Percentiles rank a stretch among this genome's conserved stretches.
Evolutionary conservation across 2,888 invertebrate species (phyloP).

Genomic region (Atherix ibis): DNA sequence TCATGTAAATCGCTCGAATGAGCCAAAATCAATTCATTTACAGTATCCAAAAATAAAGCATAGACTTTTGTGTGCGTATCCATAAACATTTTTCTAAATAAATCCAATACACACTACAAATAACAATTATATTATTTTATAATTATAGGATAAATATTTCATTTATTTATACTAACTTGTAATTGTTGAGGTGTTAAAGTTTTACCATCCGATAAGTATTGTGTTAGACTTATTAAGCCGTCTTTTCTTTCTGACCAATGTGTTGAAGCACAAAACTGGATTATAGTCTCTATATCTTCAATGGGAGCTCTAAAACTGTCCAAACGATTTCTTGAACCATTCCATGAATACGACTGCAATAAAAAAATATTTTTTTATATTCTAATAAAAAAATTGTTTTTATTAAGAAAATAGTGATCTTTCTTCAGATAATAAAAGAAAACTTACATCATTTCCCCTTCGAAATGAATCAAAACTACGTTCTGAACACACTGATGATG

Average conservation of each 20-base stretch:
- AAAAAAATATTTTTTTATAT: slow-evolving; percentile 7
- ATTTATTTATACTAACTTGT: too few species aligned
- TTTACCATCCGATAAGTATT: slow-evolving; percentile 44
- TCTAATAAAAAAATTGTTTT: too few species aligned
- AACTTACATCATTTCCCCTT: slow-evolving; percentile 63
- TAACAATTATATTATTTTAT: too few species aligned
- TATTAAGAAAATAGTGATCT: too few species aligned
- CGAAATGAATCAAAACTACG: slow-evolving; percentile 70
- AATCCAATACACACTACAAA: slow-evolving; percentile 66
- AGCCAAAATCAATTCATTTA: slow-evolving; percentile 73
- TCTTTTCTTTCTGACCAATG: slow-evolving; percentile 94
- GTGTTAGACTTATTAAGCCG: slow-evolving; percentile 67
- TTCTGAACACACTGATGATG: slow-evolving; percentile 90
- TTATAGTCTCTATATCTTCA: slow-evolving; percentile 72
- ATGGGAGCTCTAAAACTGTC: slow-evolving; percentile 44
- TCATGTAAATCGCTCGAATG: slow-evolving; percentile 79
- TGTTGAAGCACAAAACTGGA: slow-evolving; percentile 71
- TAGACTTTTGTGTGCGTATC: slow-evolving; percentile 92
- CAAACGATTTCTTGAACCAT: slow-evolving; percentile 61
- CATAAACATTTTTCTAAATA: slow-evolving; percentile 93
- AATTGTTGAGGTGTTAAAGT: slow-evolving; percentile 43
- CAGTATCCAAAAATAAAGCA: slow-evolving; percentile 80
- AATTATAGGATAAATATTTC: too few species aligned
- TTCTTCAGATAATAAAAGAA: too few species aligned
- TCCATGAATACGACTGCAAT: slow-evolving; percentile 64